Conservation (phyloP, 2,797 vertebrate genomes). For the Neomorphus geoffroyi region DNA sequence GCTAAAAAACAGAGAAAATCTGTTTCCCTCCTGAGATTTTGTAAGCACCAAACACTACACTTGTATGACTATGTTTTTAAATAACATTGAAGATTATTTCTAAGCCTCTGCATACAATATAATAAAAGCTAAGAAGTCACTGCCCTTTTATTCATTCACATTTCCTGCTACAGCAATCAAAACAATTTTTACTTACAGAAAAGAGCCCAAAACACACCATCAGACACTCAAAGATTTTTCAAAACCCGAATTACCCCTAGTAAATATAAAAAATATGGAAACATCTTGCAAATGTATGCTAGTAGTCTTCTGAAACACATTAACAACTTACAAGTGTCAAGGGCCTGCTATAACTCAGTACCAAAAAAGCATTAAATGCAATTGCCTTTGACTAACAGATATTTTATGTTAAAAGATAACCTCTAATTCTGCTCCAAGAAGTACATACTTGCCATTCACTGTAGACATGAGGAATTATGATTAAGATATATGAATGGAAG, state of each 20-base stretch:
- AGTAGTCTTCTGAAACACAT: background rate
- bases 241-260: background rate
- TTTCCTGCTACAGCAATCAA: background rate
- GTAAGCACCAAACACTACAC: background rate
- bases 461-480: background rate
- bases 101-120: background rate
- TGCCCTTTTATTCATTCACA: background rate
- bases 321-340: background rate
- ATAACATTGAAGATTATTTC: background rate
- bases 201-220: background rate
- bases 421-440: conserved; percentile 1
- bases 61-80: background rate
- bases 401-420: conserved; percentile 21
- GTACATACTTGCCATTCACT: background rate
- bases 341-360: background rate
- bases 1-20: background rate
- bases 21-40: background rate
- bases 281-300: background rate
- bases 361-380: background rate
- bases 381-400: conserved; percentile 11
- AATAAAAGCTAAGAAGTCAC: background rate
- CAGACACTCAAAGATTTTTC: background rate
- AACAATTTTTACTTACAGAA: background rate
- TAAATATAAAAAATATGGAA: background rate
- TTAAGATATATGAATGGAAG: background rate